A percentile compares a stretch with the other conserved stretches of the same genome.
These are phyloP conservation scores for Chromoteleia sp. DNA, from an alignment of 2,888 invertebrate genomes.

Conservation along the genomic window DNA sequence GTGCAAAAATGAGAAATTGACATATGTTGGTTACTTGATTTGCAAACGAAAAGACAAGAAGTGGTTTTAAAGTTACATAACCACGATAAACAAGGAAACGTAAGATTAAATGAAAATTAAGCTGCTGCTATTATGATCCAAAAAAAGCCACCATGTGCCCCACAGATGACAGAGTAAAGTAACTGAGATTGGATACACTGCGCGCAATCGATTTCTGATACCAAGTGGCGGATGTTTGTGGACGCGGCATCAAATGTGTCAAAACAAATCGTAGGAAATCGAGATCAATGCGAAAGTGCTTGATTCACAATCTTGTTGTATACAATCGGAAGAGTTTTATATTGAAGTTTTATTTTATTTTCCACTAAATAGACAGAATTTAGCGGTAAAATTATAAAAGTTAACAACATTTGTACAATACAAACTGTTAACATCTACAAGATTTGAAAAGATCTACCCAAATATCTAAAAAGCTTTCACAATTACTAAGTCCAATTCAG, in stretches of 20 bases:
- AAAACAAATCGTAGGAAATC: constrained; percentile 30
- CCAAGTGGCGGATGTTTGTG: constrained; percentile 62
- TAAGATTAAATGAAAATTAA: neutral
- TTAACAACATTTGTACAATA: too few relatives aligned
- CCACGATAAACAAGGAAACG: constrained; percentile 7
- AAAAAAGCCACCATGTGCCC: constrained; percentile 51
- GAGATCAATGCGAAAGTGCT: constrained; percentile 10
- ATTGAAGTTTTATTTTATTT: too few relatives aligned
- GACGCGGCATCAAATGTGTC: constrained; percentile 21
- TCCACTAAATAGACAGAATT: too few relatives aligned
- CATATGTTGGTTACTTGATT: neutral
- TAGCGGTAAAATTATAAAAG: too few relatives aligned
- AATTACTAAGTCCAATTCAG: constrained; percentile 38
- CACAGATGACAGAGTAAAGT: constrained; percentile 58
- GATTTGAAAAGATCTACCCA: neutral
- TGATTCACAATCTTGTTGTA: neutral
- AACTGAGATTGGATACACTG: constrained; percentile 27
- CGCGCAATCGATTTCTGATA: constrained; percentile 53
- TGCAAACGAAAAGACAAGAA: neutral
- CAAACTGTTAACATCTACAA: too few relatives aligned
- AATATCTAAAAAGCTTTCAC: constrained; percentile 15
- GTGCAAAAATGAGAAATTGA: neutral
- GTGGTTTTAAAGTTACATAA: neutral
- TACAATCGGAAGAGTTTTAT: neutral
- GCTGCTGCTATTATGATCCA: neutral